These are phyloP conservation scores for Plectrocnemia conspersa DNA, from an alignment of 1,140 invertebrate species.

Conservation along the genomic window DNA sequence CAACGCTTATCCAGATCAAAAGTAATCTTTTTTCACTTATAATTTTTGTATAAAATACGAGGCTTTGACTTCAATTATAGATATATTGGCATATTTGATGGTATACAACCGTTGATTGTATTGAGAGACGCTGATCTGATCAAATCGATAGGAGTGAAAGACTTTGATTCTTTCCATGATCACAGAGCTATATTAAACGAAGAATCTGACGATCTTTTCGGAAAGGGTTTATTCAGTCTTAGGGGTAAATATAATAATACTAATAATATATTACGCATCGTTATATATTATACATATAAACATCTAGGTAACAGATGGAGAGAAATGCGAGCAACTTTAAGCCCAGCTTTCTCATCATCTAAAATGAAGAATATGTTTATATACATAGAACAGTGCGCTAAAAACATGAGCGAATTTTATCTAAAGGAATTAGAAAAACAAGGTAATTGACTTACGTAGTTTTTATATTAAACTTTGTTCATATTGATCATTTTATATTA, in stretches of 20 bases:
- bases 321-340: conserved; percentile 12
- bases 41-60: background rate
- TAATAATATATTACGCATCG: background rate
- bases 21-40: conserved; percentile 8
- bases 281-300: background rate
- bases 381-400: background rate
- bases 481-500: background rate
- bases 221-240: conserved; percentile 24
- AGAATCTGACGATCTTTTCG: conserved; percentile 34
- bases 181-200: conserved; percentile 27
- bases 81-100: conserved; percentile 20
- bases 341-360: conserved; percentile 25
- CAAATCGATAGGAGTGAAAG: conserved; percentile 38
- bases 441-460: background rate
- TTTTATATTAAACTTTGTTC: background rate
- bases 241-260: conserved; percentile 18
- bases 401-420: conserved; percentile 1
- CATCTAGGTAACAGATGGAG: background rate
- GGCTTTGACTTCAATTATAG: conserved; percentile 3
- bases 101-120: conserved; percentile 17
- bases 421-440: background rate
- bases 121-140: conserved; percentile 39
- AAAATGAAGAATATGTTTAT: background rate
- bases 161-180: conserved; percentile 40
- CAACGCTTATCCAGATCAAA: conserved; percentile 21